phyloP scores from a whole-genome alignment of 1,140 invertebrate species.

The Gonatopus flavifemur region DNA sequence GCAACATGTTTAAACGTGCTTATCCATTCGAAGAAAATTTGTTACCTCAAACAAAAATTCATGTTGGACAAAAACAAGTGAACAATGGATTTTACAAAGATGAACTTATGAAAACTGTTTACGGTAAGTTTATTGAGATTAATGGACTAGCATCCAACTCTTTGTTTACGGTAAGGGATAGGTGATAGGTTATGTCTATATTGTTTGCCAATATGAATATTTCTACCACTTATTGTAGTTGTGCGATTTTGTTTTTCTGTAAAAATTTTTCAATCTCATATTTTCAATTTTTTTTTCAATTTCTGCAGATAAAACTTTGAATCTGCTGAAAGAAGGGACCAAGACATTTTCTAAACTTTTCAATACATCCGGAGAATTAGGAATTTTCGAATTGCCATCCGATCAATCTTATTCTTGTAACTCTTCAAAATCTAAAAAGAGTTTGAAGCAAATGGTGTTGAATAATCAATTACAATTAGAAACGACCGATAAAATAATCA shows the following conservation, averaged over 20 bases:
- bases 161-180: no score
- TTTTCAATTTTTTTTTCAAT: slow-evolving; percentile 7
- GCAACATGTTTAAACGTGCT: slow-evolving; percentile 40
- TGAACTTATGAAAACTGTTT: slow-evolving; percentile 36
- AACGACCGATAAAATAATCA: slow-evolving; percentile 20
- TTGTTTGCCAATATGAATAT: no score
- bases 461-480: slow-evolving; percentile 35
- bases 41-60: slow-evolving; percentile 36
- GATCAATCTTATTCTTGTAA: slow-evolving; percentile 1
- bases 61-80: slow-evolving; percentile 36
- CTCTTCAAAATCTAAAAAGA: slow-evolving; percentile 13
- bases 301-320: slow-evolving; percentile 34
- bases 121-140: no score
- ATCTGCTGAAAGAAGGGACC: slow-evolving; percentile 34
- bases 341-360: slow-evolving; percentile 22
- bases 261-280: neutral
- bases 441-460: slow-evolving; percentile 38
- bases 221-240: no score
- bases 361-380: slow-evolving; percentile 7
- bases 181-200: no score
- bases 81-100: slow-evolving; percentile 29
- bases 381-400: neutral
- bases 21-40: slow-evolving; percentile 41
- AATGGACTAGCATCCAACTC: no score
- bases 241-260: no score